These are phyloP conservation scores for Bradypodion ventrale DNA, from an alignment of 2,797 vertebrate genomes.

Conservation along the genomic window DNA sequence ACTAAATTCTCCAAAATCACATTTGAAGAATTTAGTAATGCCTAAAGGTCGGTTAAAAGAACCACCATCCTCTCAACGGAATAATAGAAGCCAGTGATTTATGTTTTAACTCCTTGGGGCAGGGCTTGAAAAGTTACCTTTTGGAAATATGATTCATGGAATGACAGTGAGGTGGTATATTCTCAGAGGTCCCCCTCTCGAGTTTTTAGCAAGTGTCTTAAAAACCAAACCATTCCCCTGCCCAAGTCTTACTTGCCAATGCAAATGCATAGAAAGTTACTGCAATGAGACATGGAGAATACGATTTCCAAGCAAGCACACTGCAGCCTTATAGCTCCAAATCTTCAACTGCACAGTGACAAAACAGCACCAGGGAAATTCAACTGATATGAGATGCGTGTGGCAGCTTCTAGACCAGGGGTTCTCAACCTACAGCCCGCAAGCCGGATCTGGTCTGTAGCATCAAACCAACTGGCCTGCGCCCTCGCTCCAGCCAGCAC, in stretches of 20 bases:
- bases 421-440: too few relatives aligned
- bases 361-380: background rate
- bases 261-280: background rate
- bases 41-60: accelerated
- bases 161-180: background rate
- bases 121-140: background rate
- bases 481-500: too few relatives aligned
- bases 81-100: background rate
- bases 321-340: background rate
- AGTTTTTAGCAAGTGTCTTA: background rate
- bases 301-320: background rate
- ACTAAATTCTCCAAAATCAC: too few relatives aligned
- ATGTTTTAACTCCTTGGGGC: background rate
- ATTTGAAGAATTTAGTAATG: background rate
- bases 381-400: background rate
- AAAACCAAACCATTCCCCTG: background rate
- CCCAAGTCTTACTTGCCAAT: background rate
- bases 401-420: background rate
- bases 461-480: too few relatives aligned
- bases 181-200: background rate
- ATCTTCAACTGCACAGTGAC: background rate
- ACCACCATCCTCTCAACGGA: background rate
- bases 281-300: too few relatives aligned
- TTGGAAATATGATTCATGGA: background rate
- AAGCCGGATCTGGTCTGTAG: too few relatives aligned